phyloP scores from a whole-genome alignment of 2,888 invertebrate species.

The Trachelus iudaicus region DNA sequence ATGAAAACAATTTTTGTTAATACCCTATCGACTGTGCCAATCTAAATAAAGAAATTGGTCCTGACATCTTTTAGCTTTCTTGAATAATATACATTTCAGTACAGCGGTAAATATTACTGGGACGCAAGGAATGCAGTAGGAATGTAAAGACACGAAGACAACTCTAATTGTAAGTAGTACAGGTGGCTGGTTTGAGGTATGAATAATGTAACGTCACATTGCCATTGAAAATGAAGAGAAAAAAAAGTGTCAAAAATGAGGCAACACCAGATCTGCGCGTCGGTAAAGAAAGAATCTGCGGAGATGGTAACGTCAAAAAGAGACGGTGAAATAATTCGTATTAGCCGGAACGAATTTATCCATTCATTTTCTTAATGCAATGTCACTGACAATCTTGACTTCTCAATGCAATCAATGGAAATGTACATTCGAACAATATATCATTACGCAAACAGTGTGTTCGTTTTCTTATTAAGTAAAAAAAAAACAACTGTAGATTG shows the following conservation, averaged over 20 bases:
- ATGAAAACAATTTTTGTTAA: not conserved
- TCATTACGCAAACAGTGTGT: not conserved
- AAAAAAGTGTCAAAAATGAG: not conserved
- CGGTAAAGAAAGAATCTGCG: not conserved
- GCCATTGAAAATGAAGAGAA: not conserved
- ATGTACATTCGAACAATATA: not conserved
- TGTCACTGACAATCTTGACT: not conserved
- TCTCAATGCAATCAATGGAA: not conserved
- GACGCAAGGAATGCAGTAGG: not conserved
- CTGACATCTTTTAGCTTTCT: not conserved
- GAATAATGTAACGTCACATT: not conserved
- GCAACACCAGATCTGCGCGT: not conserved
- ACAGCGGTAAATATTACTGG: not conserved
- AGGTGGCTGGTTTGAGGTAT: not conserved
- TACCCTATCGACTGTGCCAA: not conserved
- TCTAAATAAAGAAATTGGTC: not conserved
- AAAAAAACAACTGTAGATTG: not conserved
- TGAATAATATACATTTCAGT: not conserved
- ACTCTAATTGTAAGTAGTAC: not conserved
- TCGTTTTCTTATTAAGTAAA: not conserved
- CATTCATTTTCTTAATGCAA: not conserved
- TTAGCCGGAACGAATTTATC: not conserved
- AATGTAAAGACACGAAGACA: not conserved
- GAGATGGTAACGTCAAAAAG: not conserved
- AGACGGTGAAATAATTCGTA: not conserved